Base-by-base conservation (phyloP, 2,113 vertebrate genomes). In the Ranitomeya variabilis region DNA sequence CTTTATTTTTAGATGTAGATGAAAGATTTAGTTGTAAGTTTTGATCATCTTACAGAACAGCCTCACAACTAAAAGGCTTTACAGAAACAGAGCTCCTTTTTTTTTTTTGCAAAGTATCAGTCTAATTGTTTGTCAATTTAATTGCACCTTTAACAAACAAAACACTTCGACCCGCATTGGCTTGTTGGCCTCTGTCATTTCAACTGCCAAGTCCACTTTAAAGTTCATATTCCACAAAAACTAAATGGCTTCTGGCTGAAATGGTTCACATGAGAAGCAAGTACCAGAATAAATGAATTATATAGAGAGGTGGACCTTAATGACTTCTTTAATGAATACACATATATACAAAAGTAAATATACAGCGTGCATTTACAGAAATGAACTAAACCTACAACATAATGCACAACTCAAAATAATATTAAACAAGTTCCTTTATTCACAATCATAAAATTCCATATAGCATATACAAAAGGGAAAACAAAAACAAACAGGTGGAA, bases 1-100 rank as follows among this genome's bases (percentile, higher is more conserved):
- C 9, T 45, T 59, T 64, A 81, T 81, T 81, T 66, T 64, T 82
- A 82, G 80, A 66, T 66, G 60, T 37, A 64, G 80, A 82, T 82
- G 80, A 82, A 82, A 82, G 59, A 9, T 51, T 82, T 82, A 19
- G 62, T 45, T 82, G 80, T 45, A 62, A 6, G 80, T 81, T 81
- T 81, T 81, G 80, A 82, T 82, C 23, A 31, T 64, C 31, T 82
- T 26, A 66, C 13, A 51, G 66, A 82, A 51, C 55, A 14, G 21
- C 52, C 52, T 23, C 77, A 79, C 52, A 55, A 80, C 55, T n/a
- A 80, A 80, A 80, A 23, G 54, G 18, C 54, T 60, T 80, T 31
- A 59, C 23, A 64, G 66, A 62, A 66, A 13, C 26, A 51, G 12
- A 21, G 10, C n/a, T 55, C 45, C 59, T 12, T 66, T 66, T n/a